phyloP scores from a whole-genome alignment of 2,113 vertebrate genomes.

The Heterotis niloticus region DNA sequence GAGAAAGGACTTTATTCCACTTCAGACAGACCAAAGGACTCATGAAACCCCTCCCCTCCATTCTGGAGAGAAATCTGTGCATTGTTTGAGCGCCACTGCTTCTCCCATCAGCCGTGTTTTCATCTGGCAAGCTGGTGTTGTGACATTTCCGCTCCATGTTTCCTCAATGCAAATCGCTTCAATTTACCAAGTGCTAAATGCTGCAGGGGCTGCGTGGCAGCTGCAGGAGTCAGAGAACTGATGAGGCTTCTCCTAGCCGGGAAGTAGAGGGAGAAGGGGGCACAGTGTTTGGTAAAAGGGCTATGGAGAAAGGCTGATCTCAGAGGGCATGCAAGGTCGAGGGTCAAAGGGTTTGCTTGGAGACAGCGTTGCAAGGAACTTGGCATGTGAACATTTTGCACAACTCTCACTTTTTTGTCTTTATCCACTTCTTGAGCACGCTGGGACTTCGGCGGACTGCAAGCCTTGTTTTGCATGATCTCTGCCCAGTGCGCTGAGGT shows the following conservation, averaged over 20 bases:
- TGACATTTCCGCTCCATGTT: conserved; percentile 36
- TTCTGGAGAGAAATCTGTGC: background rate
- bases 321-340: background rate
- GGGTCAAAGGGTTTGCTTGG: background rate
- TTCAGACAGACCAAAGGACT: background rate
- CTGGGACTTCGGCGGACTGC: conserved; percentile 4
- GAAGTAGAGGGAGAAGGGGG: background rate
- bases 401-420: too few species aligned
- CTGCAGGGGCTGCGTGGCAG: conserved; percentile 31
- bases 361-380: background rate
- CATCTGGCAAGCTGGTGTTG: conserved; percentile 30
- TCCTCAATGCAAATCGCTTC: conserved; percentile 36
- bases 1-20: background rate
- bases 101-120: conserved; percentile 16
- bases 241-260: background rate
- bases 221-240: conserved; percentile 12
- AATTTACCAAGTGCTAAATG: conserved; percentile 50
- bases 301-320: background rate
- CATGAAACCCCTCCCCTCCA: background rate
- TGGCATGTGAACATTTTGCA: background rate
- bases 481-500: conserved; percentile 31
- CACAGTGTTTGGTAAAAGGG: background rate
- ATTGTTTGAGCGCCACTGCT: background rate
- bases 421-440: background rate
- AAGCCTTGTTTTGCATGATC: conserved; percentile 1